Evolutionary conservation across 2,113 vertebrate species (phyloP).

Genomic region (Bujurquina vittata): DNA sequence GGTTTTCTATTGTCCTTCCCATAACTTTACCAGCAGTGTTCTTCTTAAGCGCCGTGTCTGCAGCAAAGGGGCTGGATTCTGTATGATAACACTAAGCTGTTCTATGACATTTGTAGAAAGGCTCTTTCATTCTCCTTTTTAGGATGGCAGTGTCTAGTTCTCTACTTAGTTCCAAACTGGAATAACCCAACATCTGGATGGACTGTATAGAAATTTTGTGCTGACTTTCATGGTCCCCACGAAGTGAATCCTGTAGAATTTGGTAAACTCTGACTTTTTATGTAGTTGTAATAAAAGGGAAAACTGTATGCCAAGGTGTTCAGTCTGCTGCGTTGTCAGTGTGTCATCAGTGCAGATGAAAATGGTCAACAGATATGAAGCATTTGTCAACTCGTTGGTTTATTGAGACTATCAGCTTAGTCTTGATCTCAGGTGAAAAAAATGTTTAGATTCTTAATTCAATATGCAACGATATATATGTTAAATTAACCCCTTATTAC

Average conservation of each 20-base stretch:
- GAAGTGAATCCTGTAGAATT: background rate
- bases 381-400: background rate
- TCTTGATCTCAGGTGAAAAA: background rate
- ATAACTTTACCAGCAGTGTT: slow-evolving; percentile 9
- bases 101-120: background rate
- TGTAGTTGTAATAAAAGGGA: background rate
- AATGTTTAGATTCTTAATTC: background rate
- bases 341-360: background rate
- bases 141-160: background rate
- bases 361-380: background rate
- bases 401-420: background rate
- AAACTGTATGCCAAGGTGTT: background rate
- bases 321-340: background rate
- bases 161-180: background rate
- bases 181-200: background rate
- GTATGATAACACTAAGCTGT: background rate
- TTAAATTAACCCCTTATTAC: background rate
- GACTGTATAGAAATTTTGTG: background rate
- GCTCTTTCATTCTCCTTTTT: background rate
- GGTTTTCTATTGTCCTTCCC: slow-evolving; percentile 13
- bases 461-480: background rate
- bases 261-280: background rate
- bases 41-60: background rate
- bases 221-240: background rate
- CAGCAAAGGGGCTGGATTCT: background rate